These are phyloP conservation scores for Steatornis caripensis DNA, from an alignment of 2,113 vertebrate genomes.

Conservation along the genomic window DNA sequence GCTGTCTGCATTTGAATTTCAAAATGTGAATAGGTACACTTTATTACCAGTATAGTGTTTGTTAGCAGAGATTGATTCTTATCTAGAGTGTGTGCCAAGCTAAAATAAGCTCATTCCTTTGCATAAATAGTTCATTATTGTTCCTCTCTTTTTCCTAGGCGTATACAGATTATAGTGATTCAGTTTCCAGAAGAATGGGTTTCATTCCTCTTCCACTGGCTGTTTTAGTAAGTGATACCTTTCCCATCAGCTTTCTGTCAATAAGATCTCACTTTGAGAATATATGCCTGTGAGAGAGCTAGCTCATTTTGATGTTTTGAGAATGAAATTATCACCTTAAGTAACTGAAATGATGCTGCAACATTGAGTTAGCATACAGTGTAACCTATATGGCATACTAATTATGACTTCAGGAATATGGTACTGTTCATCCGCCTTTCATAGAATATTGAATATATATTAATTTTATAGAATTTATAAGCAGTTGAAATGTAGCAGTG, in stretches of 20 bases:
- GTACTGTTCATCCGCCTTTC: background rate
- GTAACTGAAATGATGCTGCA: background rate
- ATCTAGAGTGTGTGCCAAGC: background rate
- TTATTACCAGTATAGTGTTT: background rate
- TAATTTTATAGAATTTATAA: background rate
- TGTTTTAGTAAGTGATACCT: slow-evolving; percentile 84
- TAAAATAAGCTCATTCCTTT: slow-evolving; percentile 5
- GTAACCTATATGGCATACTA: background rate
- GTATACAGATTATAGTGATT: slow-evolving; percentile 96
- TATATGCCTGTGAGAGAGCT: background rate
- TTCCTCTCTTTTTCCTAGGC: slow-evolving; percentile 74
- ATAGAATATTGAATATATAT: background rate
- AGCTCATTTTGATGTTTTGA: background rate
- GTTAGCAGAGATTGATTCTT: background rate
- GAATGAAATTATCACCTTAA: background rate
- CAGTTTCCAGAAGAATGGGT: slow-evolving; percentile 96
- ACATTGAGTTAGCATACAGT: background rate
- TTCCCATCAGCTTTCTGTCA: background rate
- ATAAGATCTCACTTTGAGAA: background rate
- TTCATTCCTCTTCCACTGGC: slow-evolving; percentile 96
- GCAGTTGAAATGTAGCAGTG: background rate
- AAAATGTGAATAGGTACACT: background rate
- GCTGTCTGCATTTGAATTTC: slow-evolving; percentile 1
- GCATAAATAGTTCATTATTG: background rate
- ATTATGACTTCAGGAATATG: background rate